phyloP scores from a whole-genome alignment of 2,113 vertebrate species.

The Tonatia bakeri region DNA sequence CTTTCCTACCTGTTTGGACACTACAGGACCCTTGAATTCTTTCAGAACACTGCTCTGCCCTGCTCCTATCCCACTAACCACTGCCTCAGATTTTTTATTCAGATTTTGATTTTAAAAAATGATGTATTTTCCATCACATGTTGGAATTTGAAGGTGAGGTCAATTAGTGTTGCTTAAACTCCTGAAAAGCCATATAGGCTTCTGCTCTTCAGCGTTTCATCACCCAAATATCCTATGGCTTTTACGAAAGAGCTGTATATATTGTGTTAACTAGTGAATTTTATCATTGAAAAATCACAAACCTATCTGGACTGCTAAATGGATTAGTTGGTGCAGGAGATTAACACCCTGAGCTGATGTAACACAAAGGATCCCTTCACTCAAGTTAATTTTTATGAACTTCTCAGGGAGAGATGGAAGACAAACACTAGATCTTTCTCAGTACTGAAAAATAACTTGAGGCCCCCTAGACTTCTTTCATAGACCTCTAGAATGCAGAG shows the following conservation, averaged over 20 bases:
- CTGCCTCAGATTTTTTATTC: background rate
- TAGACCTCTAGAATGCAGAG: background rate
- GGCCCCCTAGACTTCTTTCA: background rate
- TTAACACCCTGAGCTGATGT: background rate
- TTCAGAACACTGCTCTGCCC: background rate
- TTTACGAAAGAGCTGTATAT: background rate
- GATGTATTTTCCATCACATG: background rate
- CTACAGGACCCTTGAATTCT: background rate
- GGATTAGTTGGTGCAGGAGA: background rate
- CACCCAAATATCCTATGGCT: background rate
- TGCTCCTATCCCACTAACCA: background rate
- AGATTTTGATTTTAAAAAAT: background rate
- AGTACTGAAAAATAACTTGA: background rate
- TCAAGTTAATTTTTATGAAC: background rate
- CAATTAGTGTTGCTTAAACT: background rate
- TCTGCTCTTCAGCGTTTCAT: background rate
- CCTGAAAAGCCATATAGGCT: background rate
- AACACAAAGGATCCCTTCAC: background rate
- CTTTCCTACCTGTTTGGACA: background rate
- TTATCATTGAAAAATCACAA: background rate
- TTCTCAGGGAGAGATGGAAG: background rate
- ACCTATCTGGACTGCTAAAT: background rate
- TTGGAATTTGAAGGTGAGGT: background rate
- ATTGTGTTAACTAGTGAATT: background rate
- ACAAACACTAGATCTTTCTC: background rate